Conservation (phyloP, 1,140 invertebrate species). For the Scaptomyza hsui region DNA sequence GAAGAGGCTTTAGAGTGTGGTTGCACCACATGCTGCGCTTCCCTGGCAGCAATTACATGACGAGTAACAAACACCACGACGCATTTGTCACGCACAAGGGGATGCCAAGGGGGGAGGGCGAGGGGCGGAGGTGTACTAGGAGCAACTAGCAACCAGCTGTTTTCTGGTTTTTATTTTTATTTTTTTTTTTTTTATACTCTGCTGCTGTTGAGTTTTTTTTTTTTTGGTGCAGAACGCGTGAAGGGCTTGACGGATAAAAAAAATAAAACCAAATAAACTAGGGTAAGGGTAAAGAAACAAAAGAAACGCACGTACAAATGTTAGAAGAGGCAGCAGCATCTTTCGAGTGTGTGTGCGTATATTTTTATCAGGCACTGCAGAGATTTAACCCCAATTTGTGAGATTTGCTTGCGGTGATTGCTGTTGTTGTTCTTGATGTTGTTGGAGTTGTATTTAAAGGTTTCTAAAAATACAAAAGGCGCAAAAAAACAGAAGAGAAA, state of each 20-base stretch:
- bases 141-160: conserved; percentile 61
- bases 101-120: conserved; percentile 2
- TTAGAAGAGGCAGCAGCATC: conserved; percentile 50
- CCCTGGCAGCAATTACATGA: conserved; percentile 71
- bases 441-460: conserved; percentile 65
- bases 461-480: conserved; percentile 74
- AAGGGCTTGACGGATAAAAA: conserved; percentile 11
- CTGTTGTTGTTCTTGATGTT: conserved; percentile 40
- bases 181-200: conserved; percentile 5
- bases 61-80: conserved; percentile 61
- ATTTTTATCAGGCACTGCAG: conserved; percentile 74
- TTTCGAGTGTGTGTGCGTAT: conserved; percentile 73
- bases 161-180: conserved; percentile 60
- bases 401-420: conserved; percentile 80
- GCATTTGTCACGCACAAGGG: conserved; percentile 73
- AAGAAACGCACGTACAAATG: conserved; percentile 66
- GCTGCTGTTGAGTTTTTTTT: neutral
- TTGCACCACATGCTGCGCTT: conserved; percentile 52
- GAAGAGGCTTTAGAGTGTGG: conserved; percentile 9
- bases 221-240: conserved; percentile 6
- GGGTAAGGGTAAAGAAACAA: conserved; percentile 74
- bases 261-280: conserved; percentile 33
- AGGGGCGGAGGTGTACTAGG: neutral
- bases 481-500: conserved; percentile 27
- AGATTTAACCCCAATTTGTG: conserved; percentile 82